Evolutionary conservation across 2,888 invertebrate genomes (phyloP).

Genomic region (Hypsopygia costalis): DNA sequence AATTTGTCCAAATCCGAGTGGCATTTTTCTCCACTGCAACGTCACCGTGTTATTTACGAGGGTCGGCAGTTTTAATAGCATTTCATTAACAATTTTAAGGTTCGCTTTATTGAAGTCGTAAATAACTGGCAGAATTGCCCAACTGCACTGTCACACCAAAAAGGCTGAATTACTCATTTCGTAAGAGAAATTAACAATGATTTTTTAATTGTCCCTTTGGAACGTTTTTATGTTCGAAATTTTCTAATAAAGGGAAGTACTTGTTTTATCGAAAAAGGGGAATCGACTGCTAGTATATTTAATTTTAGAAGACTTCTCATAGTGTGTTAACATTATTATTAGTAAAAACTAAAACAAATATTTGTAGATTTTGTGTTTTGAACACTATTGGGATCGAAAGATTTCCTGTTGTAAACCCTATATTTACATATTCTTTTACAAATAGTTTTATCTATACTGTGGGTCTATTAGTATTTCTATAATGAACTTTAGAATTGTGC

Average conservation of each 20-base stretch:
- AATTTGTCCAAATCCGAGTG: conserved; percentile 68
- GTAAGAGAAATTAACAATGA: conserved; percentile 26
- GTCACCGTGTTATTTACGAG: conserved; percentile 77
- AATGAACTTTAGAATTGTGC: no score
- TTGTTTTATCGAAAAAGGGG: not conserved
- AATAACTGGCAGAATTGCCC: conserved; percentile 67
- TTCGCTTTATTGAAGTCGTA: conserved; percentile 78
- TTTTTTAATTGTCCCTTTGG: conserved; percentile 13
- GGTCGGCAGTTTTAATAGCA: conserved; percentile 74
- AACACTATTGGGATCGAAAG: no score
- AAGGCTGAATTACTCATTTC: conserved; percentile 31
- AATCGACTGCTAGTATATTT: not conserved
- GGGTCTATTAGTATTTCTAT: no score
- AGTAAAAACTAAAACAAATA: no score
- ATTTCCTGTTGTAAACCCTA: no score
- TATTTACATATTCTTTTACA: no score
- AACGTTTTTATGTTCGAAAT: conserved; percentile 11
- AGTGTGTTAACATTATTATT: no score
- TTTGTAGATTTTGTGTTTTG: no score
- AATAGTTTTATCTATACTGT: no score
- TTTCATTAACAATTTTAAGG: conserved; percentile 81
- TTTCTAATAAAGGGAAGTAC: not conserved
- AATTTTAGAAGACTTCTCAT: not conserved
- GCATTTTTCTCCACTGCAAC: conserved; percentile 67
- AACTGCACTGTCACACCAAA: conserved; percentile 40